Percentiles rank a stretch among this genome's conserved stretches.
Conservation (phyloP, 1,140 invertebrate species). For the Penaeus chinensis region DNA sequence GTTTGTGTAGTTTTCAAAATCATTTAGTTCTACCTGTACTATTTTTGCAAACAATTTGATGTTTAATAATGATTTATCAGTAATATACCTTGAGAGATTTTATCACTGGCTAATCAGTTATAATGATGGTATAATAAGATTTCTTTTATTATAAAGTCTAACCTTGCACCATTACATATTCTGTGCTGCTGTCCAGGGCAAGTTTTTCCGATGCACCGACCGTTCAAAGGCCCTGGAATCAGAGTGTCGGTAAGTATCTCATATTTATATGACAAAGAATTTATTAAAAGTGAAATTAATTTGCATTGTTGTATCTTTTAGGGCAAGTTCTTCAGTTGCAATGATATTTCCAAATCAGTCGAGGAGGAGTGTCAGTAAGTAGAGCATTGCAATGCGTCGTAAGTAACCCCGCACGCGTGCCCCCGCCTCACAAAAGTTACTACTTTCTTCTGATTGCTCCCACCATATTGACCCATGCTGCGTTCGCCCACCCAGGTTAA, state of each 20-base stretch:
- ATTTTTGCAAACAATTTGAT: background rate
- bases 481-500: too few relatives aligned
- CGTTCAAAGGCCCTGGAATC: constrained; percentile 68
- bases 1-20: too few relatives aligned
- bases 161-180: background rate
- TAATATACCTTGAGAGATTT: too few relatives aligned
- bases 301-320: constrained; percentile 81
- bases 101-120: too few relatives aligned
- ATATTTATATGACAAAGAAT: constrained; percentile 13
- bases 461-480: too few relatives aligned
- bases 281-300: background rate
- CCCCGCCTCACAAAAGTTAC: background rate
- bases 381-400: constrained; percentile 7
- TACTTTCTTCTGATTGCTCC: too few relatives aligned
- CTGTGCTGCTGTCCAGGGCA: constrained; percentile 65
- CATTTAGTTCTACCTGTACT: background rate
- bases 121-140: background rate
- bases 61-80: background rate
- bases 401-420: constrained; percentile 8
- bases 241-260: constrained; percentile 57
- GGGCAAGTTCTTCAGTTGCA: constrained; percentile 72
- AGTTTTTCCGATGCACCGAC: constrained; percentile 71
- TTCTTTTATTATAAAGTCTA: constrained; percentile 54
- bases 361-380: constrained; percentile 63
- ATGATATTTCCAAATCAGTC: constrained; percentile 70